These are phyloP conservation scores for Aphelocoma californica DNA, from an alignment of 2,797 vertebrate genomes.

Conservation along the genomic window DNA sequence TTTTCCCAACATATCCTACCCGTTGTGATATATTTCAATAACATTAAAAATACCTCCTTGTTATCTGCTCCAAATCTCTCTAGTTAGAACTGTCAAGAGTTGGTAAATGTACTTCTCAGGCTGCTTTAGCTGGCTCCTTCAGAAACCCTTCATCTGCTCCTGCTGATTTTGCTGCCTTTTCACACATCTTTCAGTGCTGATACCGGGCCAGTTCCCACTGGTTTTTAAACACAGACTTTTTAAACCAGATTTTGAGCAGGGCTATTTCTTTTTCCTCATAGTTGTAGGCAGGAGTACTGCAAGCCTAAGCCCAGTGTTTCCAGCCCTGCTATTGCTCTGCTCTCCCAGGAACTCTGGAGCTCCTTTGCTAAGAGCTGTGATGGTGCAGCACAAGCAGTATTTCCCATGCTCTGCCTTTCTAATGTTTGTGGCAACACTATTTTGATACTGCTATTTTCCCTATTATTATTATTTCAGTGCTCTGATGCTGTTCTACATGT, in stretches of 20 bases:
- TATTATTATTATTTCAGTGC: not conserved
- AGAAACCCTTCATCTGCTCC: not conserved
- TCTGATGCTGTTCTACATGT: not conserved
- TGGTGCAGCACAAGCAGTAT: fast-evolving
- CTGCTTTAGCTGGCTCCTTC: not conserved
- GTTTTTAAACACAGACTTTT: not conserved
- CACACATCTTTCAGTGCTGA: not conserved
- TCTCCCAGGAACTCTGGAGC: not conserved
- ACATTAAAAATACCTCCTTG: not conserved
- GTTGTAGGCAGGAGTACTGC: not conserved
- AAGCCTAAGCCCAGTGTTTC: not conserved
- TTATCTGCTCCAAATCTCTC: not conserved
- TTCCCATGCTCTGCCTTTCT: not conserved
- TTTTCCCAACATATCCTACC: not conserved
- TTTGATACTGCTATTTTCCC: not conserved
- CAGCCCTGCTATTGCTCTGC: not conserved
- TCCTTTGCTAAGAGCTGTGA: not conserved
- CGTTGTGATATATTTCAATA: not conserved
- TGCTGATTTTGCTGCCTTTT: not conserved
- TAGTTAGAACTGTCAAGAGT: not conserved
- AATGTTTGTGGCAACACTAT: not conserved
- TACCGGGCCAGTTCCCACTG: not conserved
- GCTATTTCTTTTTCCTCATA: not conserved
- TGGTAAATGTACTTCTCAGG: not conserved
- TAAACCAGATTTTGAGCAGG: not conserved